Evolutionary conservation across 2,113 vertebrate genomes (phyloP).

Genomic region (Zosterops japonicus): DNA sequence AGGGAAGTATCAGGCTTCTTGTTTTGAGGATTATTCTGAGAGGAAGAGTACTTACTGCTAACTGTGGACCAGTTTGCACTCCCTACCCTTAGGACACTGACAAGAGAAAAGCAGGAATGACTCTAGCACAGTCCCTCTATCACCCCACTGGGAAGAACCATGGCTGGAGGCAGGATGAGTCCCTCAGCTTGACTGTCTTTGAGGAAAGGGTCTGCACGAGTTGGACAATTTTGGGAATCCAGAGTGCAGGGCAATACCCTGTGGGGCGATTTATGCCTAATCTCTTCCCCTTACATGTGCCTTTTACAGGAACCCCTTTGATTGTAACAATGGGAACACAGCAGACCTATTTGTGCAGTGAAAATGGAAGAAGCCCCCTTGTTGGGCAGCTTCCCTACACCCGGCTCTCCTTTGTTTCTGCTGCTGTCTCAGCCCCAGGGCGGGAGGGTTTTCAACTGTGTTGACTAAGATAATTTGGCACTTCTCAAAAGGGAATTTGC

Average conservation of each 20-base stretch:
- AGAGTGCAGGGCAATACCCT: neutral
- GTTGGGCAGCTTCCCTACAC: slow-evolving; percentile 31
- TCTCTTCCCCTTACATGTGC: slow-evolving; percentile 35
- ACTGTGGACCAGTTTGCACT: neutral
- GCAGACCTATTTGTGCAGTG: slow-evolving; percentile 47
- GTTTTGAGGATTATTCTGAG: neutral
- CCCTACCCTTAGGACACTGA: neutral
- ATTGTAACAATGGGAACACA: neutral
- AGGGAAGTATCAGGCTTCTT: neutral
- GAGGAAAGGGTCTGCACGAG: neutral
- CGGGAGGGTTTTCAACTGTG: slow-evolving; percentile 45
- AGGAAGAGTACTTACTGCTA: neutral
- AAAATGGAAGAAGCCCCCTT: slow-evolving; percentile 48
- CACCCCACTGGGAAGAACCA: neutral
- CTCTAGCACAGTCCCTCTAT: neutral
- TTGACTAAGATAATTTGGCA: slow-evolving; percentile 70
- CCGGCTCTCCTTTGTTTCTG: slow-evolving; percentile 41
- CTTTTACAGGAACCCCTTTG: slow-evolving; percentile 55
- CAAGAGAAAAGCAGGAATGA: neutral
- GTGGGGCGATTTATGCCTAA: neutral
- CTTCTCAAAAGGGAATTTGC: slow-evolving; percentile 64
- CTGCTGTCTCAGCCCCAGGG: slow-evolving; percentile 40
- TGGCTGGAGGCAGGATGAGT: neutral
- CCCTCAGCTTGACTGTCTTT: neutral
- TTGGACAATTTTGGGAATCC: neutral